phyloP scores from a whole-genome alignment of 1,140 invertebrate species.

The Thaumatotibia leucotreta region DNA sequence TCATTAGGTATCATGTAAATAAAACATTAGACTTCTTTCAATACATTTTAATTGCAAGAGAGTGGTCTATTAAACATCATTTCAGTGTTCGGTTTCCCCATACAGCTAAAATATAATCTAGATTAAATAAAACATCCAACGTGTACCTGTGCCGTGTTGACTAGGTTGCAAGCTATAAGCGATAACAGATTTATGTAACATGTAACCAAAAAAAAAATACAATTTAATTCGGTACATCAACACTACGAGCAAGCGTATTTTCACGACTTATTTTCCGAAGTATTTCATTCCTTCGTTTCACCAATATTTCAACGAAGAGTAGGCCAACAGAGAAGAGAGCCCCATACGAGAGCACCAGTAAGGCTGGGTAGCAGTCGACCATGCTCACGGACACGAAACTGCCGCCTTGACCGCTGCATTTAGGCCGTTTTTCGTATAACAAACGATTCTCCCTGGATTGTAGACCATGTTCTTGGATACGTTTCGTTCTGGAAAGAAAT shows the following conservation, averaged over 20 bases:
- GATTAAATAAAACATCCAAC: too few species aligned
- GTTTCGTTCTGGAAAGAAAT: constrained; percentile 68
- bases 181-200: too few species aligned
- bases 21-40: too few species aligned
- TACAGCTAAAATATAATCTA: too few species aligned
- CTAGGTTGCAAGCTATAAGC: too few species aligned
- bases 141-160: too few species aligned
- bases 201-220: background rate
- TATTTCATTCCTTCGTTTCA: constrained; percentile 17
- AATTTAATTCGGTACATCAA: background rate
- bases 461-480: constrained; percentile 79
- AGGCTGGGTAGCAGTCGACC: constrained; percentile 73
- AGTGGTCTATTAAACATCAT: too few species aligned
- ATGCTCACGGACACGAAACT: constrained; percentile 79
- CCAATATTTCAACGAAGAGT: constrained; percentile 38
- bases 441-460: constrained; percentile 75
- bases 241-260: background rate
- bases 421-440: constrained; percentile 79
- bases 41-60: too few species aligned
- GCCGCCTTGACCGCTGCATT: constrained; percentile 69
- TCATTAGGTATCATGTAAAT: too few species aligned
- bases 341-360: constrained; percentile 68
- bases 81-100: too few species aligned
- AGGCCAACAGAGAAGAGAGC: constrained; percentile 40
- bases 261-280: background rate